Evolutionary conservation across 2,888 invertebrate genomes (phyloP).

Genomic region (Galerucella pusilla): DNA sequence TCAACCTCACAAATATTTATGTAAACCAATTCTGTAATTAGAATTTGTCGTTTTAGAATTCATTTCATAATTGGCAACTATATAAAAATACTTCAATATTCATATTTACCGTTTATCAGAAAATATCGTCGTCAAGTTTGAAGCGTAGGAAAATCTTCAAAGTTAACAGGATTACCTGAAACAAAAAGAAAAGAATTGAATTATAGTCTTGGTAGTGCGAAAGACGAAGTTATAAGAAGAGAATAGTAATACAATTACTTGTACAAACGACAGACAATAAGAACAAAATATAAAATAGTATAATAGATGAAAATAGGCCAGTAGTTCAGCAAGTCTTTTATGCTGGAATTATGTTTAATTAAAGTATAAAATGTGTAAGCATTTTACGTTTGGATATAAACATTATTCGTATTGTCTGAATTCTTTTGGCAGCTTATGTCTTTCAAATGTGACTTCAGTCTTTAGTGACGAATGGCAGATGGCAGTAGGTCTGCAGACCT

Average conservation of each 20-base stretch:
- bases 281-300: constrained; percentile 29
- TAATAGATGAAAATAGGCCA: neutral
- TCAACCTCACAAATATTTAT: too few relatives aligned
- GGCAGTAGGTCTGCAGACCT: too few relatives aligned
- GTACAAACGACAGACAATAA: constrained; percentile 44
- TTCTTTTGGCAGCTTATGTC: too few relatives aligned
- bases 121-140: constrained; percentile 3
- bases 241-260: constrained; percentile 51
- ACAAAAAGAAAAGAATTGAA: constrained; percentile 41
- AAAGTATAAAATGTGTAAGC: neutral
- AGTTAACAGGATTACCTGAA: constrained; percentile 41
- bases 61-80: too few relatives aligned
- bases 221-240: constrained; percentile 35
- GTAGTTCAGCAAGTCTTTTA: neutral
- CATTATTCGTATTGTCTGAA: too few relatives aligned
- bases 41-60: too few relatives aligned
- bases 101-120: constrained; percentile 24
- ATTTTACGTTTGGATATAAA: neutral
- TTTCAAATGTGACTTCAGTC: too few relatives aligned
- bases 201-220: constrained; percentile 35
- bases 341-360: neutral
- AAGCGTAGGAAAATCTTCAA: constrained; percentile 12
- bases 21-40: too few relatives aligned
- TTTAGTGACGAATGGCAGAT: too few relatives aligned
- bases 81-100: neutral